Percentiles rank a stretch among this genome's conserved stretches.
Evolutionary conservation across 2,113 vertebrate species (phyloP).

Genomic region (Sinocyclocheilus grahami): DNA sequence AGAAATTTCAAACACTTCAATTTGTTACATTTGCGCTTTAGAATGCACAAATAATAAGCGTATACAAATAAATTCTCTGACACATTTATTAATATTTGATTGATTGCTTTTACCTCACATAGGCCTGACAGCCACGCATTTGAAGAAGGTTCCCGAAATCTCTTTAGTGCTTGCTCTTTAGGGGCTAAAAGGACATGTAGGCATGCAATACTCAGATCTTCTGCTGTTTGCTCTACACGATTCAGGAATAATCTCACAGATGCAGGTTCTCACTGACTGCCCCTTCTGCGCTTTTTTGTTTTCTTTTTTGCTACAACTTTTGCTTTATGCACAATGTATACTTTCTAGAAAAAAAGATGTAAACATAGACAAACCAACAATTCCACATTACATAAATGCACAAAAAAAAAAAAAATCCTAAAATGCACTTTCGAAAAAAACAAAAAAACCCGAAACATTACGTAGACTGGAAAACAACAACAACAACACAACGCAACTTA

Average conservation of each 20-base stretch:
- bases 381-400: slow-evolving; percentile 27
- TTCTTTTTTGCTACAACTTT: slow-evolving; percentile 75
- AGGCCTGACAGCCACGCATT: slow-evolving; percentile 7
- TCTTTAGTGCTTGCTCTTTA: neutral
- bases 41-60: slow-evolving; percentile 26
- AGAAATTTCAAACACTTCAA: slow-evolving; percentile 44
- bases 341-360: slow-evolving; percentile 24
- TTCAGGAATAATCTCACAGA: neutral
- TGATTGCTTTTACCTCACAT: slow-evolving; percentile 5
- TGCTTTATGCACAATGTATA: slow-evolving; percentile 63
- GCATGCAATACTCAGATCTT: slow-evolving; percentile 43
- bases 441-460: too few species aligned
- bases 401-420: neutral
- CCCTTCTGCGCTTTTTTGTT: neutral
- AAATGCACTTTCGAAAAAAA: too few species aligned
- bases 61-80: slow-evolving; percentile 1
- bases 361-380: slow-evolving; percentile 26
- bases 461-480: slow-evolving; percentile 42
- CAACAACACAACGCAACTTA: slow-evolving; percentile 23
- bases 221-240: slow-evolving; percentile 16
- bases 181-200: neutral
- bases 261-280: neutral
- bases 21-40: slow-evolving; percentile 5
- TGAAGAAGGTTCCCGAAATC: slow-evolving; percentile 1
- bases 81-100: neutral